phyloP scores from a whole-genome alignment of 2,888 invertebrate species.

The Lamellibrachia columna region DNA sequence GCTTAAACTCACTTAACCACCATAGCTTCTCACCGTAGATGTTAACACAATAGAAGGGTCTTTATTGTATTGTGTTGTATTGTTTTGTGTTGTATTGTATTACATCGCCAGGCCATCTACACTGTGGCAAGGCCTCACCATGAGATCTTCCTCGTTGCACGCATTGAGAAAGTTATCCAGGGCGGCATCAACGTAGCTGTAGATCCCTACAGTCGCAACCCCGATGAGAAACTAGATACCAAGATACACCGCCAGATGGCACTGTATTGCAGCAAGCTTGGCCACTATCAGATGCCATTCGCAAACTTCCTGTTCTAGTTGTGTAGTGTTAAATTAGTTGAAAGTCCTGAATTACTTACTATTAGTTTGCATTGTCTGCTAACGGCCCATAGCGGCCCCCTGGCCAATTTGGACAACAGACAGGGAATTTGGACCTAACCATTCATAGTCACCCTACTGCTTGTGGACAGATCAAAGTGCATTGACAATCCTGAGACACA shows the following conservation, averaged over 20 bases:
- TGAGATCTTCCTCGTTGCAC: constrained; percentile 90
- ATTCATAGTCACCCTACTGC: no score
- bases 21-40: no score
- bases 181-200: constrained; percentile 81
- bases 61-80: no score
- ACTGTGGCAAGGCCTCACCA: constrained; percentile 88
- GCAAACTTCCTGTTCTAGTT: constrained; percentile 67
- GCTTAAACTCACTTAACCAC: no score
- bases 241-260: constrained; percentile 83
- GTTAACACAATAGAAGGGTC: no score
- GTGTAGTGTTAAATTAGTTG: not conserved
- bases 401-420: no score
- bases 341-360: no score
- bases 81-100: not conserved
- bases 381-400: no score
- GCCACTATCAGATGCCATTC: constrained; percentile 93
- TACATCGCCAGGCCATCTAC: constrained; percentile 78
- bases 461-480: no score
- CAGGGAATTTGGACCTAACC: no score
- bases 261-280: constrained; percentile 83
- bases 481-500: no score
- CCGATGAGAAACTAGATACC: constrained; percentile 54
- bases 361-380: no score
- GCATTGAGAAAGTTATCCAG: constrained; percentile 93
- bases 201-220: constrained; percentile 80